Conservation (phyloP, 2,113 vertebrate species). For the Trichechus manatus region DNA sequence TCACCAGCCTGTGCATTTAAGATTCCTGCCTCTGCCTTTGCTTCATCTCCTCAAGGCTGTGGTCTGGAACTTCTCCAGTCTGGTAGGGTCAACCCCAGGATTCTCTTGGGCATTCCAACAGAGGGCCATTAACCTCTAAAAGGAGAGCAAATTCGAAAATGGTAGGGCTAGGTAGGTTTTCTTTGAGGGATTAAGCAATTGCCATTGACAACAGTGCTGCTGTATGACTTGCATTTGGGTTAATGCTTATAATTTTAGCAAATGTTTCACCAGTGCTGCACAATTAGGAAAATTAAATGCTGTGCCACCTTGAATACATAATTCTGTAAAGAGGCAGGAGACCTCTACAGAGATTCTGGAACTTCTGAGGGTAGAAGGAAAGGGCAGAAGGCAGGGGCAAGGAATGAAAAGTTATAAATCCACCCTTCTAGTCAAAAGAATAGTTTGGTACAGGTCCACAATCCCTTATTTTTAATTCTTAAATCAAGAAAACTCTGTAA, state of each 20-base stretch:
- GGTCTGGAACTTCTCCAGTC: background rate
- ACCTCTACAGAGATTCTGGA: background rate
- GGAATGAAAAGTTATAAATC: constrained; percentile 3
- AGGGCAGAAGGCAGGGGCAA: constrained; percentile 25
- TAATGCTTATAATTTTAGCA: constrained; percentile 71
- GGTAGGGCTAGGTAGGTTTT: constrained; percentile 53
- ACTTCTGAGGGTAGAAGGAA: constrained; percentile 12
- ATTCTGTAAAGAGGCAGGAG: background rate
- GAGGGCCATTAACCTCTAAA: constrained; percentile 18
- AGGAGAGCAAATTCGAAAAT: constrained; percentile 47
- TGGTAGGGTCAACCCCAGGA: background rate
- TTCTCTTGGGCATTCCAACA: background rate
- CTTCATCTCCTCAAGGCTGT: background rate
- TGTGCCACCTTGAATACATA: constrained; percentile 36
- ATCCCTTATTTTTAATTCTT: constrained; percentile 7
- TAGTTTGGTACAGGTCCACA: background rate
- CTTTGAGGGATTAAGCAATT: constrained; percentile 56
- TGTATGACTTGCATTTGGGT: constrained; percentile 63
- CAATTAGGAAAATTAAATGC: constrained; percentile 72
- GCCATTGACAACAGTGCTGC: constrained; percentile 19
- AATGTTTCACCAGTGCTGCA: constrained; percentile 60
- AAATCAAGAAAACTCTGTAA: constrained; percentile 48
- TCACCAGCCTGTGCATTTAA: background rate
- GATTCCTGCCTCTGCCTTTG: background rate
- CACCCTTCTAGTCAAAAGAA: background rate